phyloP scores from a whole-genome alignment of 2,113 vertebrate genomes.

The Centropristis striata region DNA sequence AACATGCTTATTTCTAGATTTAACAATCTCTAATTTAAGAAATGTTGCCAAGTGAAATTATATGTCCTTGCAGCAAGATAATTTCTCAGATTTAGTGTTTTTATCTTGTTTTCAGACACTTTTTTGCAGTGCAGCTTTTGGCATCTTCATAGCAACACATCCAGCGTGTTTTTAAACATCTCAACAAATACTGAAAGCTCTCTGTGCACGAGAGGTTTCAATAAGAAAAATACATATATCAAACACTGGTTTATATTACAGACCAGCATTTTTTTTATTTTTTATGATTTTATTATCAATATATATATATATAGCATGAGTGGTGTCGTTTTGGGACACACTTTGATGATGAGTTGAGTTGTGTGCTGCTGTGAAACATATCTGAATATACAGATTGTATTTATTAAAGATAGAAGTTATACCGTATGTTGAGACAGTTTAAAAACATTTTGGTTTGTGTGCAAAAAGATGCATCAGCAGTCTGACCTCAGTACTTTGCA shows the following conservation, averaged over 20 bases:
- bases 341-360: conserved; percentile 28
- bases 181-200: conserved; percentile 71
- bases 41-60: no score
- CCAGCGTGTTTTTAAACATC: conserved; percentile 75
- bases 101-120: no score
- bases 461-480: conserved; percentile 24
- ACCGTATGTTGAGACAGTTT: conserved; percentile 74
- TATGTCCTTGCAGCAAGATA: no score
- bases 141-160: conserved; percentile 20
- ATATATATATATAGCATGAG: conserved; percentile 56
- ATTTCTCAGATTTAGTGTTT: no score
- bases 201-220: conserved; percentile 81
- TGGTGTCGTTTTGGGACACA: conserved; percentile 53
- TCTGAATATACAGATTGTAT: conserved; percentile 73
- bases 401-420: conserved; percentile 65
- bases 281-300: conserved; percentile 64
- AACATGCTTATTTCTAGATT: no score
- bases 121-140: no score
- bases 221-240: conserved; percentile 61
- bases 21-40: no score
- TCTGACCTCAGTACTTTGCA: conserved; percentile 20
- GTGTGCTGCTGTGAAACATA: conserved; percentile 67
- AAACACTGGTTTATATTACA: conserved; percentile 63
- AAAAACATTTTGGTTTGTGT: conserved; percentile 64
- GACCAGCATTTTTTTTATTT: conserved; percentile 66